Base-by-base conservation (phyloP, 2,113 vertebrate species). In the Psilopsiagon aymara region DNA sequence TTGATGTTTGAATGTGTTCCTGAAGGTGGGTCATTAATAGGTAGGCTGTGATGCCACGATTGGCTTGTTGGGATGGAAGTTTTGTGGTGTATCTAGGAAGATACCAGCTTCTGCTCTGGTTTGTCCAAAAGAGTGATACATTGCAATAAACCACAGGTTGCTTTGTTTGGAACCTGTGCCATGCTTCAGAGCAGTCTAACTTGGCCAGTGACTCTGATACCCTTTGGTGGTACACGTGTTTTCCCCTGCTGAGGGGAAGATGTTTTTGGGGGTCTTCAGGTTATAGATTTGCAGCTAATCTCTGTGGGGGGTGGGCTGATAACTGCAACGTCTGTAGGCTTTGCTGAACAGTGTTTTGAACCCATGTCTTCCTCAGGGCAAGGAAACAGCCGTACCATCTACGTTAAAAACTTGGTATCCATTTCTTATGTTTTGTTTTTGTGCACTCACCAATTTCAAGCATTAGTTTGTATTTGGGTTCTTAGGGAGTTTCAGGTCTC, bases 331-430 rank as follows among this genome's bases (percentile, higher is more conserved):
- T 1, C 35, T 19, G 24, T 18, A n/a, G 39, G 16, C 13, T 90
- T 78, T 76, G 63, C 49, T 57, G 59, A 37, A 37, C 29, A 20
- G 12, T 24, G 2, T 41, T 33, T 44, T 79, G 47, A 41, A 51
- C 4, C 18, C 9, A 0, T 35, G 16, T 39, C 33, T 33, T 90
- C 57, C 39, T 11, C 17, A 17, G 46, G 11, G 7, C 37, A 67
- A 53, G 28, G 43, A 77, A 88, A 49, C 37, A 63, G 68, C 53
- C 68, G 13, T 25, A 44, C 2, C 2, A 1, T 46, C 10, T n/a
- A 2, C 0, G 0, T 59, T 43, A 43, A 39, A 63, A 60, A 8
- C 11, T 28, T 59, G 4, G 7, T 49, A 35, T 16, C 17, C 0
- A 0, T 66, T 90, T 78, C 7, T 78, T 29, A 13, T 49, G 7